A percentile compares a stretch with the other conserved stretches of the same genome.
These are phyloP conservation scores for Magallana ariakensis DNA, from an alignment of 1,140 invertebrate genomes.

Conservation along the genomic window DNA sequence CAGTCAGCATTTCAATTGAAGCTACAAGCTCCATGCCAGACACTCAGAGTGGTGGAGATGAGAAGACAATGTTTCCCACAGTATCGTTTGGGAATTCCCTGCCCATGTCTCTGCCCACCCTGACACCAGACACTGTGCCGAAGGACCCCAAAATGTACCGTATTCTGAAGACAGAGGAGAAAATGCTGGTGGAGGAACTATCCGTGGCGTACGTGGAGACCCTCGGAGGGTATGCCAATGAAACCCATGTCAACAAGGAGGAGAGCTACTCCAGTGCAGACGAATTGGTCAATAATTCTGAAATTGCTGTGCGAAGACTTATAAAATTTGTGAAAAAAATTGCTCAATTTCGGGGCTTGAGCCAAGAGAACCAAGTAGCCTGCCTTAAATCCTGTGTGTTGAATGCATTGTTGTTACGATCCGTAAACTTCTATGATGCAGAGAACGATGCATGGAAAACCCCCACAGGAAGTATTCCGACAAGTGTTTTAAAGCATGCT, in stretches of 20 bases:
- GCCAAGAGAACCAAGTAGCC: constrained; percentile 72
- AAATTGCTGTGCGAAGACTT: constrained; percentile 69
- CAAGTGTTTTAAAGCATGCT: constrained; percentile 74
- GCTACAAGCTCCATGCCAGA: background rate
- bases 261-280: constrained; percentile 67
- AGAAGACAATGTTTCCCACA: background rate
- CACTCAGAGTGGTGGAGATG: background rate
- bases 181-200: constrained; percentile 58
- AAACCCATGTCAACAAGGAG: constrained; percentile 29
- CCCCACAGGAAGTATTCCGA: constrained; percentile 72
- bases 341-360: constrained; percentile 69
- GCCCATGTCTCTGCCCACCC: background rate
- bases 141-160: constrained; percentile 61
- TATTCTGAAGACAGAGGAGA: constrained; percentile 57
- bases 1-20: background rate
- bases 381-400: constrained; percentile 71
- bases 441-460: constrained; percentile 74
- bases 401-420: constrained; percentile 70
- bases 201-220: constrained; percentile 60
- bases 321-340: constrained; percentile 74
- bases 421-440: constrained; percentile 70
- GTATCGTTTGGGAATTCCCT: background rate
- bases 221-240: constrained; percentile 54
- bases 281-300: constrained; percentile 74
- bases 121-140: constrained; percentile 44